Evolutionary conservation across 2,888 invertebrate genomes (phyloP).

Genomic region (Rhodophaea formosa): DNA sequence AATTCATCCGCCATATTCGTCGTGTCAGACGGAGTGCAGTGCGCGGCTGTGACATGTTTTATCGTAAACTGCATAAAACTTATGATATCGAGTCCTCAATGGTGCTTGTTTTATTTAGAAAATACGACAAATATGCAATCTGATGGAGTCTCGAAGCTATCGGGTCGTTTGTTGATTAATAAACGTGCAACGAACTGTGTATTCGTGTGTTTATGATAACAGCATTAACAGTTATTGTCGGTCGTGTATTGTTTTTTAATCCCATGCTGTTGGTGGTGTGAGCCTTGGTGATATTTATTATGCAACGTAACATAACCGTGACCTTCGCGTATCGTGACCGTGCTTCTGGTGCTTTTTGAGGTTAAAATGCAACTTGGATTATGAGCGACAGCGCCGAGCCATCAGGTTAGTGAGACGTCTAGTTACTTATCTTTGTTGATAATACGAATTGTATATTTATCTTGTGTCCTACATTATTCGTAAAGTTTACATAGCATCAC

Average conservation of each 20-base stretch:
- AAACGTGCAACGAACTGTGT: constrained; percentile 77
- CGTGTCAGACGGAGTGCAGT: constrained; percentile 78
- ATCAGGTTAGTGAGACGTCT: constrained; percentile 72
- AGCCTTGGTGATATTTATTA: constrained; percentile 73
- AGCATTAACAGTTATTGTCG: constrained; percentile 72
- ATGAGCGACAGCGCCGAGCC: constrained; percentile 76
- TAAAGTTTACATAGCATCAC: constrained; percentile 30
- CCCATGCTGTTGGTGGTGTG: constrained; percentile 61
- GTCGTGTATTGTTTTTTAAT: constrained; percentile 70
- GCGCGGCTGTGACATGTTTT: constrained; percentile 77
- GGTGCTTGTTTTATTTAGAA: constrained; percentile 60
- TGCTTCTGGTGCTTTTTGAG: constrained; percentile 76
- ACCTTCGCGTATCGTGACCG: constrained; percentile 74
- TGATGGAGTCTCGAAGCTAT: constrained; percentile 57
- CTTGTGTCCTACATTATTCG: constrained; percentile 57
- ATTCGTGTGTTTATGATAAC: constrained; percentile 79
- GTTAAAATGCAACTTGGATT: constrained; percentile 80
- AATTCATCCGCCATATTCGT: constrained; percentile 81
- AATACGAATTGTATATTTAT: constrained; percentile 59
- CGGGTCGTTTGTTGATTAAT: constrained; percentile 66
- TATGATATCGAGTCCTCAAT: constrained; percentile 61
- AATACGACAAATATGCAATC: constrained; percentile 67
- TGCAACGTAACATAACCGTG: constrained; percentile 77
- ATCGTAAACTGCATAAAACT: constrained; percentile 70
- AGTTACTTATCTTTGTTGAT: constrained; percentile 64